Evolutionary conservation across 2,888 invertebrate species (phyloP).

Genomic region (Gymnocheta viridis): DNA sequence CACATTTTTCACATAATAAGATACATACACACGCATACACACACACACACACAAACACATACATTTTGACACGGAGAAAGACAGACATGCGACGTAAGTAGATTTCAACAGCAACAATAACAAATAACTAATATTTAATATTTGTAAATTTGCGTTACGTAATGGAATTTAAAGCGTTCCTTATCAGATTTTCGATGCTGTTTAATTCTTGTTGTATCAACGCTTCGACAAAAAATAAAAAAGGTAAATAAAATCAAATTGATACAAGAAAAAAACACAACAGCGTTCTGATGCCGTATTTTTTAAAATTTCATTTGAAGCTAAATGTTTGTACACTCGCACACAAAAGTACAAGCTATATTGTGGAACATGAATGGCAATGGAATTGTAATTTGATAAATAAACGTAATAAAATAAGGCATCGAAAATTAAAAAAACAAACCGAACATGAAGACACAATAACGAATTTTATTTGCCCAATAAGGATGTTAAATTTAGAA

Average conservation of each 20-base stretch:
- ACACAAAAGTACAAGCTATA: neutral
- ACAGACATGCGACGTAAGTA: conserved; percentile 1
- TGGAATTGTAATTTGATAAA: conserved; percentile 42
- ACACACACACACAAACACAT: neutral
- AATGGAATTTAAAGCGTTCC: conserved; percentile 82
- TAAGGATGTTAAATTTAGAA: neutral
- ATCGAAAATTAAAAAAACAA: conserved; percentile 24
- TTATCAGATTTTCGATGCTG: conserved; percentile 79
- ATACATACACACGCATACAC: no score
- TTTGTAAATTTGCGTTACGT: conserved; percentile 82
- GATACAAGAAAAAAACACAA: neutral
- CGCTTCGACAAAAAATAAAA: conserved; percentile 69
- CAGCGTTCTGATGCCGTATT: neutral
- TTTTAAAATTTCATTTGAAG: conserved; percentile 16
- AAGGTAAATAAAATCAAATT: conserved; percentile 26
- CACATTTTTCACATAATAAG: conserved; percentile 4
- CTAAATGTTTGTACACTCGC: conserved; percentile 24
- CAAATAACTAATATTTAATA: conserved; percentile 72
- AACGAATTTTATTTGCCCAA: neutral
- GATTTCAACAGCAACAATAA: conserved; percentile 1
- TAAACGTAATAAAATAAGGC: conserved; percentile 55
- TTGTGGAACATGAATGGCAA: neutral
- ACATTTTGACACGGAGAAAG: neutral
- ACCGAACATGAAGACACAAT: neutral
- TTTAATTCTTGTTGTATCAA: conserved; percentile 75